These are phyloP conservation scores for Chelidonichthys spinosus DNA, from an alignment of 2,797 vertebrate species.

Conservation along the genomic window DNA sequence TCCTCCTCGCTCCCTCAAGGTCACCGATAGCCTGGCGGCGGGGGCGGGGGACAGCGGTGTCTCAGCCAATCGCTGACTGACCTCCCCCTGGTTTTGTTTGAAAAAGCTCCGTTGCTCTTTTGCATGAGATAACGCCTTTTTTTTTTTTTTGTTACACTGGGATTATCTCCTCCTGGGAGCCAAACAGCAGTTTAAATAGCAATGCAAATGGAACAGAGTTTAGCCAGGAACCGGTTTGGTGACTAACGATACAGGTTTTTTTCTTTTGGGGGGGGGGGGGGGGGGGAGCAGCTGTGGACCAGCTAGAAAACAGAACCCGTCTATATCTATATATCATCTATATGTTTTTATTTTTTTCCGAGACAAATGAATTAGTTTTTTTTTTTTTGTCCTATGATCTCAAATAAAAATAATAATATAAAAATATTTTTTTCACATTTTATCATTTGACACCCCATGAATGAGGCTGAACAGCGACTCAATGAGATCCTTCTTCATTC, in stretches of 20 bases:
- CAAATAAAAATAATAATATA: too few species aligned
- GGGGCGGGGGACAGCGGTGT: constrained; percentile 40
- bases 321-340: too few species aligned
- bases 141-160: constrained; percentile 28
- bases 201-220: constrained; percentile 49
- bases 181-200: constrained; percentile 46
- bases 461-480: neutral
- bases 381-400: too few species aligned
- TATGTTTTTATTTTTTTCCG: too few species aligned
- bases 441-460: neutral
- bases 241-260: neutral
- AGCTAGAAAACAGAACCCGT: neutral
- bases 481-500: neutral
- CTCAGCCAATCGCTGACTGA: constrained; percentile 47
- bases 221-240: constrained; percentile 3
- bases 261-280: neutral
- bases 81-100: constrained; percentile 37
- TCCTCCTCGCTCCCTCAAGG: constrained; percentile 47
- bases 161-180: constrained; percentile 46
- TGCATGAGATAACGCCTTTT: constrained; percentile 51
- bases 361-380: too few species aligned
- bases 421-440: constrained; percentile 7
- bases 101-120: constrained; percentile 61
- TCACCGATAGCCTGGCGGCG: constrained; percentile 40
- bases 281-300: constrained; percentile 5